Percentiles rank a stretch among this genome's conserved stretches.
These are phyloP conservation scores for Dinoponera quadriceps DNA, from an alignment of 1,140 invertebrate species.

Conservation along the genomic window DNA sequence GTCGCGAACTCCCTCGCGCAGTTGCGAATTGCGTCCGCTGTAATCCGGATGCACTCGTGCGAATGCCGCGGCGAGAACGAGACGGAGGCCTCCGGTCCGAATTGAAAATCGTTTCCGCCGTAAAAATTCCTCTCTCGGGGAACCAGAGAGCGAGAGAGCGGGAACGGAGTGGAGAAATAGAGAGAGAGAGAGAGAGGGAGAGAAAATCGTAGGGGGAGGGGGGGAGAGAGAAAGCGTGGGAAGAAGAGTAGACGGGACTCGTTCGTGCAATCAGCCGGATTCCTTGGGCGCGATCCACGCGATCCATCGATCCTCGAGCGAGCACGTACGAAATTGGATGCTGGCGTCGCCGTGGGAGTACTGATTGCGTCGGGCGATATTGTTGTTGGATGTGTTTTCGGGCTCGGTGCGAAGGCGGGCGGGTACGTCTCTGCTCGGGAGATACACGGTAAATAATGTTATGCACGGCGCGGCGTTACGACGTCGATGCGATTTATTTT, in stretches of 20 bases:
- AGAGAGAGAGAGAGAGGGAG: neutral
- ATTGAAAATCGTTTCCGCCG: slow-evolving; percentile 54
- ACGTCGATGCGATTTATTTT: slow-evolving; percentile 54
- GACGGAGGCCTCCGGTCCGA: slow-evolving; percentile 3
- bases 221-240: neutral
- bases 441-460: slow-evolving; percentile 41
- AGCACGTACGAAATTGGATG: slow-evolving; percentile 72
- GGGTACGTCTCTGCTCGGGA: slow-evolving; percentile 1
- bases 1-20: slow-evolving; percentile 29
- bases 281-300: slow-evolving; percentile 44
- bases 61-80: slow-evolving; percentile 3
- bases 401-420: neutral
- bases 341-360: slow-evolving; percentile 36
- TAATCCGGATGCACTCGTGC: slow-evolving; percentile 51
- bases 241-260: no score
- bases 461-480: neutral
- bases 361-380: slow-evolving; percentile 63
- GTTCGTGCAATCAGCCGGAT: slow-evolving; percentile 45
- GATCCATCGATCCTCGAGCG: slow-evolving; percentile 54
- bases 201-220: neutral
- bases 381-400: slow-evolving; percentile 56
- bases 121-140: slow-evolving; percentile 24
- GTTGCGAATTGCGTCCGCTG: slow-evolving; percentile 25
- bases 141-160: neutral
- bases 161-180: neutral